phyloP scores from a whole-genome alignment of 2,113 vertebrate species.

The Myotis lucifugus region DNA sequence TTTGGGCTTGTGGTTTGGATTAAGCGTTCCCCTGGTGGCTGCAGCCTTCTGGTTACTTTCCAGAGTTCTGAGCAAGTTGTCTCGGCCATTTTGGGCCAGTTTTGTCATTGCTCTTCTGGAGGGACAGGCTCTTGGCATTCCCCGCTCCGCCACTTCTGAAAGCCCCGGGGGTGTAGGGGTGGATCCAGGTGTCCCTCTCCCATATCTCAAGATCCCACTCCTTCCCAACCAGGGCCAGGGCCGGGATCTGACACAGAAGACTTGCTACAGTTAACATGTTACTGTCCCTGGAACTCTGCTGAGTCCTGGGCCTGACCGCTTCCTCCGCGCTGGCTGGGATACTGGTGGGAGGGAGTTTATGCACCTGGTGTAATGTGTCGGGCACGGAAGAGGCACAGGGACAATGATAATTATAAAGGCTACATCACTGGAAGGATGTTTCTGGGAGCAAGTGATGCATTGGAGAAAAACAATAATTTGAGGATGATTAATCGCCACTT shows the following conservation, averaged over 20 bases:
- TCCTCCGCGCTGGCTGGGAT: not conserved
- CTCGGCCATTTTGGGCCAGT: not conserved
- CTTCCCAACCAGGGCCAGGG: not conserved
- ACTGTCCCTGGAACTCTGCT: not conserved
- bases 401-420: conserved; percentile 18
- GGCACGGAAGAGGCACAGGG: not conserved
- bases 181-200: not conserved
- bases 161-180: not conserved
- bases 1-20: not conserved
- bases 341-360: not conserved
- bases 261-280: not conserved
- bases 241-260: not conserved
- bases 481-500: not conserved
- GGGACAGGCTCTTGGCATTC: not conserved
- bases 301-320: not conserved
- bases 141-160: not conserved
- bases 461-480: not conserved
- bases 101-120: not conserved
- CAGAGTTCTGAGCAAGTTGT: not conserved
- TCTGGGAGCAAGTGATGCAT: not conserved
- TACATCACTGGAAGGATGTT: not conserved
- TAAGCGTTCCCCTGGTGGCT: not conserved
- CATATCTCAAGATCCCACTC: not conserved
- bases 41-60: not conserved
- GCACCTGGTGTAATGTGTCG: not conserved